These are phyloP conservation scores for Microchirus variegatus DNA, from an alignment of 2,797 vertebrate genomes.

Conservation along the genomic window DNA sequence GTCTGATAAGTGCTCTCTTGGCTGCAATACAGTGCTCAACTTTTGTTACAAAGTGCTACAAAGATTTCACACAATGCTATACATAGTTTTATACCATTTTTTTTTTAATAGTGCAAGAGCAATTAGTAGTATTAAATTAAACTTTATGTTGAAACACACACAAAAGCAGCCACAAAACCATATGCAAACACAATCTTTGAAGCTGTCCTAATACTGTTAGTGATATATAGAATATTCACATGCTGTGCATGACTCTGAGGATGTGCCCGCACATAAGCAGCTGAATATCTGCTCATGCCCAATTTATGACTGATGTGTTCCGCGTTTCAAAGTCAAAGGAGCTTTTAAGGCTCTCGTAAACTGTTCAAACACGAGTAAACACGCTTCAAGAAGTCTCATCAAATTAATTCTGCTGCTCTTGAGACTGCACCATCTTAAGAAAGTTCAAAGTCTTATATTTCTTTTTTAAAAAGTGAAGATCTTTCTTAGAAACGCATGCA, in stretches of 20 bases:
- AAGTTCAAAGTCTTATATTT: conserved; percentile 31
- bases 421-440: conserved; percentile 10
- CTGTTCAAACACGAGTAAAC: conserved; percentile 39
- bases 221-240: no score
- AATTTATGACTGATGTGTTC: no score
- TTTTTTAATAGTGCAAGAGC: background rate
- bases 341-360: conserved; percentile 17
- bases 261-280: no score
- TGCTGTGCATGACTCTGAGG: no score
- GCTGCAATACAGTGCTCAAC: conserved; percentile 33
- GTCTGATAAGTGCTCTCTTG: conserved; percentile 45
- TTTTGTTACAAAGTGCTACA: conserved; percentile 18
- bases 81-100: conserved; percentile 3
- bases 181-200: no score
- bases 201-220: no score
- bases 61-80: conserved; percentile 8
- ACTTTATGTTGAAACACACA: no score
- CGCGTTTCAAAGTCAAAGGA: no score
- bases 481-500: conserved; percentile 10
- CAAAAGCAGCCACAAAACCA: no score
- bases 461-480: background rate
- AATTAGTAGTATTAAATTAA: background rate
- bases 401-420: conserved; percentile 28
- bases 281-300: no score
- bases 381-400: conserved; percentile 36